Evolutionary conservation across 1,140 invertebrate genomes (phyloP).

Genomic region (Holcopasites calliopsidis): DNA sequence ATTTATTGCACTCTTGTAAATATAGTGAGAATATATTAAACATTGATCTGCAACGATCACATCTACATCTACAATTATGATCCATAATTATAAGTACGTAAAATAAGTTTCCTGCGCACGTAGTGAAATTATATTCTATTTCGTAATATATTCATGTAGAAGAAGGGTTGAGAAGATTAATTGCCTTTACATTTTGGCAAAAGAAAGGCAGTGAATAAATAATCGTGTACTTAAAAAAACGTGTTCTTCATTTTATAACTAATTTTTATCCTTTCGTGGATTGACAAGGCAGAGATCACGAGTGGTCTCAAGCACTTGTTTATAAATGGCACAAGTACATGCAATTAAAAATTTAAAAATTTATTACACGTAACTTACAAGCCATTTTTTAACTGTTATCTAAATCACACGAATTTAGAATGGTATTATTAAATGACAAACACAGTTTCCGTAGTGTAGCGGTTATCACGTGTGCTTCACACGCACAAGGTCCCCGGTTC

Average conservation of each 20-base stretch:
- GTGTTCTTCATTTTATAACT: background rate
- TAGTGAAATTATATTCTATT: too few species aligned
- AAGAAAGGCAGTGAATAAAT: background rate
- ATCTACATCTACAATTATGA: too few species aligned
- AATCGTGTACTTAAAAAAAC: background rate
- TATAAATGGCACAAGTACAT: too few species aligned
- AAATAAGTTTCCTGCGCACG: too few species aligned
- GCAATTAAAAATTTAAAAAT: too few species aligned
- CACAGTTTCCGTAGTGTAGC: constrained; percentile 60
- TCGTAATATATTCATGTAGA: too few species aligned
- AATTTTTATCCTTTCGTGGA: background rate
- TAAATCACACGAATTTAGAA: too few species aligned
- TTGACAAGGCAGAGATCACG: too few species aligned
- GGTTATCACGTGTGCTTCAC: constrained; percentile 66
- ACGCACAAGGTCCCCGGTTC: constrained; percentile 65
- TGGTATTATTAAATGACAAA: fast-evolving
- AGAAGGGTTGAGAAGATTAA: background rate
- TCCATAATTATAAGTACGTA: too few species aligned
- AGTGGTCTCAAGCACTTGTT: too few species aligned
- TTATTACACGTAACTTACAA: too few species aligned
- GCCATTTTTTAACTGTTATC: too few species aligned
- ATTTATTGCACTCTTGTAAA: constrained; percentile 57
- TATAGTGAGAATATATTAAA: constrained; percentile 36
- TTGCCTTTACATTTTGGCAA: background rate
- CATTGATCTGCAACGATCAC: background rate